Base-by-base conservation (phyloP, 2,888 invertebrate genomes). In the Mesodorylaimus sp. region DNA sequence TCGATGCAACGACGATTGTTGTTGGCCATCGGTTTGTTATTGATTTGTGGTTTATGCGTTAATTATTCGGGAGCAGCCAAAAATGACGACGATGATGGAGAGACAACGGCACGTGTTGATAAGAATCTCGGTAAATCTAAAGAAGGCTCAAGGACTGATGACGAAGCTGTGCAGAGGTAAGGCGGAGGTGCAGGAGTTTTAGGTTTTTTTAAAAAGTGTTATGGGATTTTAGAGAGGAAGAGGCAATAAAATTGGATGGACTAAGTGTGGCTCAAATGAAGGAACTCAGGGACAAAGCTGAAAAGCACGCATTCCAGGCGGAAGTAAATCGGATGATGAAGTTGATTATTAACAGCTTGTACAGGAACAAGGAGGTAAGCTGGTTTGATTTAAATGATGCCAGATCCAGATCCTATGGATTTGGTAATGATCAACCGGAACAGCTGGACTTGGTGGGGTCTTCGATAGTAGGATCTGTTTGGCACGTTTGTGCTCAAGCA, bases 281-380 rank as follows among this genome's bases (percentile, higher is more conserved):
- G 60, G 86, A 93, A 72, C 70, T 97, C 42, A 74, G 84, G 53
- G 87, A 86, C 44, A 81, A 80, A 56, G 80, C 91, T 1, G 72
- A 73, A 59, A 74, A 74, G 60, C 69, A 70, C 62, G 64, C 65
- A 55, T 95, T 93, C 75, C 87, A 97, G 74, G 91, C 97, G 0
- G 97, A 97, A 73, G 97, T 99, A 39, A 91, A 91, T 73, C 82
- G 95, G 52, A 93, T 99, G 91, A 99, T 97, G 97, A 99, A 97
- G 71, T 78, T 97, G 52, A 97, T 97, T 70, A 99, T 99, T 68
- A 99, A 99, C 73, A 97, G 97, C 7, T 75, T 97, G 7, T 97
- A 97, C 72, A 79, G 89, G 61, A 97, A 99, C 71, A 97, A 97
- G 73, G 97, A 99, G 75, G 83, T 81, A 64, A 59, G 64, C 44